Evolutionary conservation across 1,140 invertebrate species (phyloP).

Genomic region (Macrobrachium nipponense): DNA sequence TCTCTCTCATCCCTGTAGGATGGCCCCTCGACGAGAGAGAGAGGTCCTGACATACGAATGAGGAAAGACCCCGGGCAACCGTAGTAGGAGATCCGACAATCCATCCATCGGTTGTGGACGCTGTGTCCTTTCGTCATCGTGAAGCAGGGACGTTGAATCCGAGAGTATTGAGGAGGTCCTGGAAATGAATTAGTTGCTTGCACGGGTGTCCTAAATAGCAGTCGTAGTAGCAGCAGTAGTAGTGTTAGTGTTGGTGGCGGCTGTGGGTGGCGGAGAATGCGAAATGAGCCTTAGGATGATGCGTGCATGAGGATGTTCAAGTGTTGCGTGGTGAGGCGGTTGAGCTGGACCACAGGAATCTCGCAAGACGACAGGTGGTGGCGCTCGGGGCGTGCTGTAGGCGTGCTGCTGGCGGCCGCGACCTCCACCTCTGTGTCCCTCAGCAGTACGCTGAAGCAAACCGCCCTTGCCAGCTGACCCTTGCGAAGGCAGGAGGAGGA

Average conservation of each 20-base stretch:
- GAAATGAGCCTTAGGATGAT: neutral
- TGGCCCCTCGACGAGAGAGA: too few species aligned
- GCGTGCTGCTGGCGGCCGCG: conserved; percentile 26
- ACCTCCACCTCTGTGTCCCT: conserved; percentile 33
- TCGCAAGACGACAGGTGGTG: conserved; percentile 50
- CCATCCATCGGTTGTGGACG: too few species aligned
- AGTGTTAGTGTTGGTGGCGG: neutral
- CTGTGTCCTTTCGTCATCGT: too few species aligned
- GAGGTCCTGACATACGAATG: too few species aligned
- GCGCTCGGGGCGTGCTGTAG: conserved; percentile 29
- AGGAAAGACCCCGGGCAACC: too few species aligned
- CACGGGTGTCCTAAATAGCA: too few species aligned
- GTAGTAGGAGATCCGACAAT: too few species aligned
- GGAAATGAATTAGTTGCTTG: too few species aligned
- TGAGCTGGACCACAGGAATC: conserved; percentile 43
- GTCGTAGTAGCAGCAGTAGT: too few species aligned
- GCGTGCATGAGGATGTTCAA: neutral
- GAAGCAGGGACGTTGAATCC: too few species aligned
- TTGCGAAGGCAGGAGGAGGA: conserved; percentile 29
- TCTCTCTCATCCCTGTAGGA: too few species aligned
- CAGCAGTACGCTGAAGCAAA: neutral
- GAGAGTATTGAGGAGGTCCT: too few species aligned
- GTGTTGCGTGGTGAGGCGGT: conserved; percentile 34
- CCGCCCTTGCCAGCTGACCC: conserved; percentile 22
- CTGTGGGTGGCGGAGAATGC: neutral